These are phyloP conservation scores for Bicyclus anynana DNA, from an alignment of 1,140 invertebrate genomes.

Conservation along the genomic window DNA sequence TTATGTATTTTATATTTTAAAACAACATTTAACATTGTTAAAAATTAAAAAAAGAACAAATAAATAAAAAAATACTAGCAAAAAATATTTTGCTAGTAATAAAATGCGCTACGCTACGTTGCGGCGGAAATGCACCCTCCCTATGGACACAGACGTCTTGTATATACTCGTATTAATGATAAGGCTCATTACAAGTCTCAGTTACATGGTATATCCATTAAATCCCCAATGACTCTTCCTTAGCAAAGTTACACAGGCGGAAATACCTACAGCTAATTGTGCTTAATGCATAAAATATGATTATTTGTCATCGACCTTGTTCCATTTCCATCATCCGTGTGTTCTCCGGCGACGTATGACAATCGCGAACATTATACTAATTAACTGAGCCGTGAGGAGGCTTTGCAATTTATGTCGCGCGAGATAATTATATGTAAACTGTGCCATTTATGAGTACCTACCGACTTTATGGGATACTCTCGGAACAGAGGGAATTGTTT, in stretches of 20 bases:
- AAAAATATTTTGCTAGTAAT: too few relatives aligned
- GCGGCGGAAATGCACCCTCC: too few relatives aligned
- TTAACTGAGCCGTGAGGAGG: background rate
- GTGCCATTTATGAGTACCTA: background rate
- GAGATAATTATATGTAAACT: conserved; percentile 4
- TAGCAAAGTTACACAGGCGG: background rate
- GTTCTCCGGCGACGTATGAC: background rate
- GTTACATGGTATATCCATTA: background rate
- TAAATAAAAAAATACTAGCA: too few relatives aligned
- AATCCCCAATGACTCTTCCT: background rate
- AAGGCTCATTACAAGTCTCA: background rate
- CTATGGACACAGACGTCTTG: too few relatives aligned
- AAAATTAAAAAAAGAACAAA: too few relatives aligned
- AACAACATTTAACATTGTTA: too few relatives aligned
- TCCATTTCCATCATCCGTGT: background rate
- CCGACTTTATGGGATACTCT: background rate
- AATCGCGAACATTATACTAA: conserved; percentile 3
- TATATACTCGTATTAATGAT: too few relatives aligned
- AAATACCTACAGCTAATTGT: background rate
- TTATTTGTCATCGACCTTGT: conserved; percentile 2
- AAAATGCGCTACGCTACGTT: too few relatives aligned
- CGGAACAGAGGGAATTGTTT: background rate
- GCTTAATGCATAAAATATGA: background rate
- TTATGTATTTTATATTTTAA: too few relatives aligned
- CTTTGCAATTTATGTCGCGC: background rate